Evolutionary conservation across 2,113 vertebrate species (phyloP).

Genomic region (Crotophaga sulcirostris): DNA sequence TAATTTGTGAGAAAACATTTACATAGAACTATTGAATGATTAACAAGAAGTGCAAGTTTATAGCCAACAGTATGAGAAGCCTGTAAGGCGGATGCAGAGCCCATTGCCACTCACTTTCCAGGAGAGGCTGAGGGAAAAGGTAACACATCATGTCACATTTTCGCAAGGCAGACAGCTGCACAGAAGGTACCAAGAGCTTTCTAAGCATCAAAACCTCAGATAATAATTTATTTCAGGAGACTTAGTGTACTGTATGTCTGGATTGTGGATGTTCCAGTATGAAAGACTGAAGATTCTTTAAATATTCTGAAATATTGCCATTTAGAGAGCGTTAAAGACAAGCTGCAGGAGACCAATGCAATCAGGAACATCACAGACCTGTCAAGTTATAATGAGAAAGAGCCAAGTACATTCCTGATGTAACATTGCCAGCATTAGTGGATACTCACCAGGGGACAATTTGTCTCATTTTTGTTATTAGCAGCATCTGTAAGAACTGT

Average conservation of each 20-base stretch:
- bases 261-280: not conserved
- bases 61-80: not conserved
- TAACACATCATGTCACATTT: not conserved
- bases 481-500: constrained; percentile 36
- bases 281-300: constrained; percentile 26
- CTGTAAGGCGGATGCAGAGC: not conserved
- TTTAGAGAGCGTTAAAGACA: not conserved
- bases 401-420: not conserved
- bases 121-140: not conserved
- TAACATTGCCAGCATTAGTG: not conserved
- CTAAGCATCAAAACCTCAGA: not conserved
- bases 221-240: not conserved
- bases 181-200: not conserved
- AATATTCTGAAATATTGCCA: constrained; percentile 25
- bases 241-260: not conserved
- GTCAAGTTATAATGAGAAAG: constrained; percentile 40
- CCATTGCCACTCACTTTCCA: not conserved
- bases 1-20: not conserved
- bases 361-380: constrained; percentile 48
- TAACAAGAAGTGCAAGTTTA: not conserved
- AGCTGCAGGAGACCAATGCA: constrained; percentile 51
- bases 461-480: constrained; percentile 46
- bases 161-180: not conserved
- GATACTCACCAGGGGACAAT: constrained; percentile 28
- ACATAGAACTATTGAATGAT: not conserved